Percentiles rank a stretch among this genome's conserved stretches.
Evolutionary conservation across 1,140 invertebrate species (phyloP).

Genomic region (Dendrolimus kikuchii): DNA sequence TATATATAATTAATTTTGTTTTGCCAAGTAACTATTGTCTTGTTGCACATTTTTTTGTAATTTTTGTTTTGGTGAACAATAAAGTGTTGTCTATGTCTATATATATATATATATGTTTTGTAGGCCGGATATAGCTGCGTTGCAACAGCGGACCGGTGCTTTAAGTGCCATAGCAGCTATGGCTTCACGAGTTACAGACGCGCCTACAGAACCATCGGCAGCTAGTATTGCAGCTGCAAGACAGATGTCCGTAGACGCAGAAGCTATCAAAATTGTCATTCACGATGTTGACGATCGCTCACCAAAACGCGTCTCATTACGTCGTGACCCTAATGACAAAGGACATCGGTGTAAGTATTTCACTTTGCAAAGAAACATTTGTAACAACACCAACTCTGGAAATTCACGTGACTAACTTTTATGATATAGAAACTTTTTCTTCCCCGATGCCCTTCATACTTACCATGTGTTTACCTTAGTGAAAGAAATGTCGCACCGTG

Average conservation of each 20-base stretch:
- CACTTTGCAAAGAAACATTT: neutral
- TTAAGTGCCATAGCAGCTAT: conserved; percentile 46
- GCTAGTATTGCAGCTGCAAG: conserved; percentile 69
- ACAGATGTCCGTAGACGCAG: conserved; percentile 89
- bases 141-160: conserved; percentile 73
- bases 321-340: conserved; percentile 86
- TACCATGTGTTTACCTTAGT: no score
- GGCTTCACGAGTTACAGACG: conserved; percentile 33
- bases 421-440: no score
- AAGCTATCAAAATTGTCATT: conserved; percentile 93
- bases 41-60: no score
- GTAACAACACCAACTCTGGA: neutral
- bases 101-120: no score
- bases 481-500: no score
- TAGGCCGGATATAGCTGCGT: conserved; percentile 82
- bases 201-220: conserved; percentile 22
- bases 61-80: conserved; percentile 6
- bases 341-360: conserved; percentile 86
- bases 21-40: no score
- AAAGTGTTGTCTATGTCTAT: no score
- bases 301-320: conserved; percentile 81
- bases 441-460: no score
- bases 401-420: no score
- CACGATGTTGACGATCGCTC: conserved; percentile 89
- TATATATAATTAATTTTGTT: no score